These are phyloP conservation scores for Semaprochilodus insignis DNA, from an alignment of 2,797 vertebrate genomes.

Conservation along the genomic window DNA sequence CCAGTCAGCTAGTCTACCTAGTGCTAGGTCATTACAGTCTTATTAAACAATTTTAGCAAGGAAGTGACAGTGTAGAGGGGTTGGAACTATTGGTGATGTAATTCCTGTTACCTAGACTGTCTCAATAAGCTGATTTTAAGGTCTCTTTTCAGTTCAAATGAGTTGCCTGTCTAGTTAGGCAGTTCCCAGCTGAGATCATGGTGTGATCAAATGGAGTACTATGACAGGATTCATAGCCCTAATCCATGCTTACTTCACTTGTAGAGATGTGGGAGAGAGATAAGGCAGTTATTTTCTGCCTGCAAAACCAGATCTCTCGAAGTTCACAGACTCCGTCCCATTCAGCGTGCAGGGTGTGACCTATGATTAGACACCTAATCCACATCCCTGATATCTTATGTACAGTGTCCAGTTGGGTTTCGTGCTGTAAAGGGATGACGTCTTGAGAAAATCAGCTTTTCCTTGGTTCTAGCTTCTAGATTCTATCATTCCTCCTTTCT, in stretches of 20 bases:
- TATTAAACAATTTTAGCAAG: too few relatives aligned
- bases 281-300: background rate
- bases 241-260: conserved; percentile 40
- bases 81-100: too few relatives aligned
- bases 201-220: conserved; percentile 32
- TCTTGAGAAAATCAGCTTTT: background rate
- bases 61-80: too few relatives aligned
- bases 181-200: background rate
- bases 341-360: background rate
- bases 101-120: too few relatives aligned
- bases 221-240: conserved; percentile 23
- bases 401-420: background rate
- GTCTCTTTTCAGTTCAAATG: too few relatives aligned
- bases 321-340: conserved; percentile 1
- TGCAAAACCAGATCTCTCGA: background rate
- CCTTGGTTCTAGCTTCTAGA: background rate
- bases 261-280: conserved; percentile 11
- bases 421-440: background rate
- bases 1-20: too few relatives aligned
- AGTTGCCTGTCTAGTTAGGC: background rate
- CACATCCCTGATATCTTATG: conserved; percentile 9
- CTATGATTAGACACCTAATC: conserved; percentile 23
- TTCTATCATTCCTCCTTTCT: background rate
- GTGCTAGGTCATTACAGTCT: too few relatives aligned
- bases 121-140: too few relatives aligned